Evolutionary conservation across 2,113 vertebrate genomes (phyloP).

Genomic region (Marcusenius ussheri): DNA sequence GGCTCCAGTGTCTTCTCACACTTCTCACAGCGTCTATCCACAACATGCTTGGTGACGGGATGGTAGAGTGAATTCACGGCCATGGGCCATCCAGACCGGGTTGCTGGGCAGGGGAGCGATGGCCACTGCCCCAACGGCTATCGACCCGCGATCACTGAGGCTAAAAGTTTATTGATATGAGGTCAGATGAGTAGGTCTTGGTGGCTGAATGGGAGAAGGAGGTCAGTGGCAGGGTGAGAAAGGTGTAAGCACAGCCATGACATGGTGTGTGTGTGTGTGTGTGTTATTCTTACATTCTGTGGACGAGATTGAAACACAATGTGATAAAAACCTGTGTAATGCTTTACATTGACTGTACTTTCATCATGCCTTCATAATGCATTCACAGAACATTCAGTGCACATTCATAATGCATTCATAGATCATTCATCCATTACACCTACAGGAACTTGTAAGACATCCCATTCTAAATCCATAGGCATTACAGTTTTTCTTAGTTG

Average conservation of each 20-base stretch:
- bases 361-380: neutral
- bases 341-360: neutral
- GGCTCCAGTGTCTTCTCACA: neutral
- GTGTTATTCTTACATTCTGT: neutral
- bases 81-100: neutral
- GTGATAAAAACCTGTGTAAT: neutral
- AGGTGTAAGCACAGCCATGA: neutral
- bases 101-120: neutral
- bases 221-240: neutral
- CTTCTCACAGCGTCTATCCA: neutral
- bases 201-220: neutral
- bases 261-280: neutral
- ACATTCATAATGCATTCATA: neutral
- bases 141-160: neutral
- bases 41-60: neutral
- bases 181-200: neutral
- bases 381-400: neutral
- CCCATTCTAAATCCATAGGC: neutral
- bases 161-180: neutral
- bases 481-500: too few species aligned
- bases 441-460: neutral
- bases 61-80: neutral
- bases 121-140: neutral
- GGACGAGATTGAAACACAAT: neutral
- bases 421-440: neutral